phyloP scores from a whole-genome alignment of 2,888 invertebrate species.

The Drosophila nr. perissopoda region DNA sequence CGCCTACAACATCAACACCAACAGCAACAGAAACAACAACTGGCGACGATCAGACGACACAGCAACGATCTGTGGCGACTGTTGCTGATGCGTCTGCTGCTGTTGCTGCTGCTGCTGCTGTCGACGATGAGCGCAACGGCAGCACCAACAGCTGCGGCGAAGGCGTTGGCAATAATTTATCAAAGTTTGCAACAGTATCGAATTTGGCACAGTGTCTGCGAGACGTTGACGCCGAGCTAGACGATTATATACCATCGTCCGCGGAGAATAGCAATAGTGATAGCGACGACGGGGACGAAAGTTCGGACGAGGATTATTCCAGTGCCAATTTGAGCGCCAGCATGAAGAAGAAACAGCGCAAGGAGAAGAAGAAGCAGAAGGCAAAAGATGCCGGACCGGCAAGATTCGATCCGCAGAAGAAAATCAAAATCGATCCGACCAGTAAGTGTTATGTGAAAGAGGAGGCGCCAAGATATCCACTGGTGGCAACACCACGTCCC shows the following conservation, averaged over 20 bases:
- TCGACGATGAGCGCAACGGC: constrained; percentile 49
- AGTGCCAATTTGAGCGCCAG: constrained; percentile 82
- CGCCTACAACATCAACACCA: constrained; percentile 28
- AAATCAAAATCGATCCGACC: constrained; percentile 84
- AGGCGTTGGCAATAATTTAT: constrained; percentile 83
- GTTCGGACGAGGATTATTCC: constrained; percentile 81
- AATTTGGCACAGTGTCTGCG: constrained; percentile 85
- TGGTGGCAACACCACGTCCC: constrained; percentile 88
- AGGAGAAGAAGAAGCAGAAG: constrained; percentile 81
- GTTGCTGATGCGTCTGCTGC: constrained; percentile 23
- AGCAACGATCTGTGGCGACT: constrained; percentile 27
- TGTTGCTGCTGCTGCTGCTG: constrained; percentile 25
- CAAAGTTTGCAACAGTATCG: constrained; percentile 85
- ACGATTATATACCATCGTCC: constrained; percentile 84
- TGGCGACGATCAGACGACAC: constrained; percentile 31
- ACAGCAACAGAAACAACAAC: constrained; percentile 38
- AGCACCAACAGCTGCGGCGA: constrained; percentile 71
- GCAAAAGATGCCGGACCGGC: constrained; percentile 71
- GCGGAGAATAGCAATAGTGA: constrained; percentile 68
- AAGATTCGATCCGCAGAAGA: constrained; percentile 85
- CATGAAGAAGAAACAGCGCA: constrained; percentile 85
- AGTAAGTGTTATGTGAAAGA: constrained; percentile 86
- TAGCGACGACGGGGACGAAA: constrained; percentile 68
- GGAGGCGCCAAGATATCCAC: constrained; percentile 86
- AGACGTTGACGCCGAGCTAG: constrained; percentile 85